Evolutionary conservation across 2,888 invertebrate genomes (phyloP).

Genomic region (Nemotelus nigrinus): DNA sequence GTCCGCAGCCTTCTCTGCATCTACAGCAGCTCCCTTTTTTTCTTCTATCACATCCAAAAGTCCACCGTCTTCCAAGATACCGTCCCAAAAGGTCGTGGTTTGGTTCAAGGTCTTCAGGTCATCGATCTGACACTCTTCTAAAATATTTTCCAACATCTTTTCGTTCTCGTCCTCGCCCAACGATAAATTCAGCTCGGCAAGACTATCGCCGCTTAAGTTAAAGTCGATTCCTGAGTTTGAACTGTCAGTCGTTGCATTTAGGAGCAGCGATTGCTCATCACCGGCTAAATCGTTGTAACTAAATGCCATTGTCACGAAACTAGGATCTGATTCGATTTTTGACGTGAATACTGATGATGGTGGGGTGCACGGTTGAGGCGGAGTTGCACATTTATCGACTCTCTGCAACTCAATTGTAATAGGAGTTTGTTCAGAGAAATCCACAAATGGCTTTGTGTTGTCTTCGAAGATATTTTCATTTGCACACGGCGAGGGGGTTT

Average conservation of each 20-base stretch:
- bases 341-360: constrained; percentile 49
- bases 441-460: constrained; percentile 55
- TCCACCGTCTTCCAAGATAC: constrained; percentile 63
- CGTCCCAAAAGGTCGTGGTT: constrained; percentile 64
- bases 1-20: constrained; percentile 28
- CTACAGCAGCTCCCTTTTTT: constrained; percentile 52
- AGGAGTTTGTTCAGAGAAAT: constrained; percentile 61
- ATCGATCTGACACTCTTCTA: constrained; percentile 64
- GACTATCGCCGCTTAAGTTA: constrained; percentile 63
- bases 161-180: constrained; percentile 63
- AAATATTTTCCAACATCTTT: constrained; percentile 64
- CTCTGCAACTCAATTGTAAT: constrained; percentile 61
- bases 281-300: constrained; percentile 62
- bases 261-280: constrained; percentile 57
- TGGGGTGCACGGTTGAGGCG: constrained; percentile 19
- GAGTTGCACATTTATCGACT: constrained; percentile 47
- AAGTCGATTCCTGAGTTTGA: constrained; percentile 60
- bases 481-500: constrained; percentile 57
- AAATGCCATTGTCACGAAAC: constrained; percentile 59
- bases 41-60: constrained; percentile 60
- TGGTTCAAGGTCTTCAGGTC: constrained; percentile 64
- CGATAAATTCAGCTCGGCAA: constrained; percentile 62
- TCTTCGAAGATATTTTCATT: constrained; percentile 37
- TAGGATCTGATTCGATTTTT: constrained; percentile 52
- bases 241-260: constrained; percentile 51